Base-by-base conservation (phyloP, 2,888 invertebrate species). In the Entomobrya proxima region DNA sequence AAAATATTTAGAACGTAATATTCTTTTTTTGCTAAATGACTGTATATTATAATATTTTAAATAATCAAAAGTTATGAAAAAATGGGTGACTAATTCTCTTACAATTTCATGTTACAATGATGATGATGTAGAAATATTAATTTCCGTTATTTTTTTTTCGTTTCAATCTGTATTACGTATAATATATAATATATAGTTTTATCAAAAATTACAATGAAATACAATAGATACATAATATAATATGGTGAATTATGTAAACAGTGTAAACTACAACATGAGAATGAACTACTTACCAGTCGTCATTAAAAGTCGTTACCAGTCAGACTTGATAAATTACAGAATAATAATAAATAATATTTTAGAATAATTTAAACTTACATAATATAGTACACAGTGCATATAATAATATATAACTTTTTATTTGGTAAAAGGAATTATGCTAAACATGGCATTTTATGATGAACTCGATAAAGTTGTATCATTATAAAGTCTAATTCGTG, bases 261-360 rank as follows among this genome's bases (percentile, higher is more conserved):
- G 13, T 55, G 37, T 24, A 21, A 35, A 44, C 50, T 67, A 82
- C 44, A 75, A 50, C 40, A 52, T 5, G 32, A 77, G 37, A 64
- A 64, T 44, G 67, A 83, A 83, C 69, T 83, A 72, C 44, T 11
- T 40, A 75, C 64, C 75, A 82, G 78, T 78, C 77, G 47, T 84
- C 64, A 55, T 55, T 37, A 76, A n/a, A 78, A 78, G 52, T 72
- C 40, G 24, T 55, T 27, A 75, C 27, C 37, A 67, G 69, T 77
- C 77, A 82, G 82, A 82, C 82, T 82, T 75, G 32, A 69, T 67
- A 40, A 72, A 76, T 76, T 76, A 76, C 47, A 74, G 30, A 18
- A 74, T 18, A 40, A 69, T 37, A n/a, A 2, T 5, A n/a, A 27
- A 67, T 69, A 52, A 50, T 74, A 50, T 50, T 47, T 32, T 52